phyloP scores from a whole-genome alignment of 2,113 vertebrate species.

The Psilopsiagon aymara region DNA sequence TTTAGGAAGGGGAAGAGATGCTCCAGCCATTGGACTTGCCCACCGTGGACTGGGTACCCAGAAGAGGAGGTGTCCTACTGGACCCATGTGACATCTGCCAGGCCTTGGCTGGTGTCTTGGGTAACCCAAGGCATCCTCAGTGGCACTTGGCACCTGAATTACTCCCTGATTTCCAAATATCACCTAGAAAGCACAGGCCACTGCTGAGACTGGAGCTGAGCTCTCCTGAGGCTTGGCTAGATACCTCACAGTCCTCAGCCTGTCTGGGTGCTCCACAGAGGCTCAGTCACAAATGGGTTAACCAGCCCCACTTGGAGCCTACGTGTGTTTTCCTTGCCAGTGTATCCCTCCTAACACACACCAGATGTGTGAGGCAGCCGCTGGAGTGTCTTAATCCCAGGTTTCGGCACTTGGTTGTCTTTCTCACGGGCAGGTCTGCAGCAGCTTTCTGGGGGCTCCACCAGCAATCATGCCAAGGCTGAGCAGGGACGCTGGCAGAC shows the following conservation, averaged over 20 bases:
- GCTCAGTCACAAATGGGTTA: constrained; percentile 31
- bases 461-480: neutral
- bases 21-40: neutral
- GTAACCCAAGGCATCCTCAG: neutral
- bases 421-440: neutral
- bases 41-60: neutral
- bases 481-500: neutral
- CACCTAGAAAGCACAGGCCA: neutral
- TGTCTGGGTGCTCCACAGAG: neutral
- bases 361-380: constrained; percentile 61
- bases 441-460: neutral
- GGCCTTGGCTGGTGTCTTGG: neutral
- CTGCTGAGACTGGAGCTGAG: neutral
- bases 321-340: constrained; percentile 46
- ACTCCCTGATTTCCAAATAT: neutral
- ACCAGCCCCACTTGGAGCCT: neutral
- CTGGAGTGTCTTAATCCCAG: constrained; percentile 58
- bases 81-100: neutral
- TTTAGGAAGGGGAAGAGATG: neutral
- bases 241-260: neutral
- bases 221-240: neutral
- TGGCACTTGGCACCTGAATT: neutral
- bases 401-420: constrained; percentile 33
- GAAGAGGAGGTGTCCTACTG: neutral
- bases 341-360: constrained; percentile 44